Evolutionary conservation across 2,113 vertebrate species (phyloP), one percentile per base, ranked within the genome.

Genomic region (Mesoclemmys tuberculata): DNA sequence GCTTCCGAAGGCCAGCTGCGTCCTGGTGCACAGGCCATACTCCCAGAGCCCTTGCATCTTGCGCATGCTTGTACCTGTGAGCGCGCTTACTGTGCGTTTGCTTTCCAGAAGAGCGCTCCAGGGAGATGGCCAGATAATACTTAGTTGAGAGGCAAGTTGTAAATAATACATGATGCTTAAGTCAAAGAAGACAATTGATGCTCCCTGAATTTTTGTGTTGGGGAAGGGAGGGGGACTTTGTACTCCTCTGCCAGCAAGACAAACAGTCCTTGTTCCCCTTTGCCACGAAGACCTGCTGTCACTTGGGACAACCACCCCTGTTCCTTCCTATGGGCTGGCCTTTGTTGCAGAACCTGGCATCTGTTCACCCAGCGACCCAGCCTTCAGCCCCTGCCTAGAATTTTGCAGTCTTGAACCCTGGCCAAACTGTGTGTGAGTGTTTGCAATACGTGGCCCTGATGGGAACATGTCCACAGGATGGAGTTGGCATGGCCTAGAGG

Each of bases 1-100:
- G 21, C 16, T 41, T 19, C n/a, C 38, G 11, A 24, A 75, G 71
- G 21, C 38, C 10, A 6, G 19, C 38, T 75, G n/a, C 22, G 5
- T 75, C 38, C 41, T n/a, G 61, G 38, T 5, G 10, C 71, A 44
- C 21, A 13, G 9, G 21, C 22, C 68, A 11, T 41, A 38, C 3
- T n/a, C n/a, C 35, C 38, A 22, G n/a, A 24, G 8, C 46, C n/a
- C 19, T 38, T 19, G 8, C n/a, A n/a, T 41, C 38, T 16, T 12
- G 38, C 10, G 6, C 38, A 41, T 3, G n/a, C n/a, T 22, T 22
- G 9, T n/a, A 24, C 9, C 18, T 4, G 2, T 5, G n/a, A 4
- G 26, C 1, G 21, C 3, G 38, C 38, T 68, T 19, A 8, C 61
- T n/a, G 0, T 4, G 35, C 71, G 26, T 75, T 22, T 44, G 11